A percentile compares a stretch with the other conserved stretches of the same genome.
Evolutionary conservation across 2,888 invertebrate genomes (phyloP).

Genomic region (Anagyrus pseudococci): DNA sequence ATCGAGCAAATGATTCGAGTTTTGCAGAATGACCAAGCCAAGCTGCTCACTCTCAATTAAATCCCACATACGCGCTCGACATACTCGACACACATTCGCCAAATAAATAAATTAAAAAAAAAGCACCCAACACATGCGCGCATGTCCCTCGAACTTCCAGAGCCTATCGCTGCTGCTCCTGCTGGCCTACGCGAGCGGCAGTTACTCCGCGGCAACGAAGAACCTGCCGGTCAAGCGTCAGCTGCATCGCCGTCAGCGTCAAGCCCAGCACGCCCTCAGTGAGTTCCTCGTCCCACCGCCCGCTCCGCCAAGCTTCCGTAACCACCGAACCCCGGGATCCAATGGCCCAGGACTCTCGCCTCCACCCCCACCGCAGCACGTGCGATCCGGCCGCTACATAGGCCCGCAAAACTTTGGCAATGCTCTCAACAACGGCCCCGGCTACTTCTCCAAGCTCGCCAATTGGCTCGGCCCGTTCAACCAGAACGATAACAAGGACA

Average conservation of each 20-base stretch:
- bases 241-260: slow-evolving; percentile 19
- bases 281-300: slow-evolving; percentile 54
- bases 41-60: too few species aligned
- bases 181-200: slow-evolving; percentile 40
- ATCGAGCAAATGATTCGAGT: too few species aligned
- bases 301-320: slow-evolving; percentile 17
- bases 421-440: slow-evolving; percentile 3
- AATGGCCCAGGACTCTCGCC: slow-evolving; percentile 11
- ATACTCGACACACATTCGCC: too few species aligned
- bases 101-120: too few species aligned
- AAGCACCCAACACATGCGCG: too few species aligned
- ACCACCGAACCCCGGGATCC: neutral
- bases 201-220: too few species aligned
- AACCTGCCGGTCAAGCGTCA: too few species aligned
- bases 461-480: slow-evolving; percentile 70
- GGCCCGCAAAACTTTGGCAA: slow-evolving; percentile 32
- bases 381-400: slow-evolving; percentile 42
- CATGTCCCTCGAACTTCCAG: slow-evolving; percentile 36
- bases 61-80: too few species aligned
- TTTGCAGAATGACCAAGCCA: too few species aligned
- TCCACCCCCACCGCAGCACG: neutral
- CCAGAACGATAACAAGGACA: slow-evolving; percentile 8
- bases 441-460: slow-evolving; percentile 67
- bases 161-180: slow-evolving; percentile 45
- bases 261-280: slow-evolving; percentile 41